Percentiles rank a stretch among this genome's conserved stretches.
Conservation (phyloP, 2,888 invertebrate genomes). For the Drosophila picticornis region DNA sequence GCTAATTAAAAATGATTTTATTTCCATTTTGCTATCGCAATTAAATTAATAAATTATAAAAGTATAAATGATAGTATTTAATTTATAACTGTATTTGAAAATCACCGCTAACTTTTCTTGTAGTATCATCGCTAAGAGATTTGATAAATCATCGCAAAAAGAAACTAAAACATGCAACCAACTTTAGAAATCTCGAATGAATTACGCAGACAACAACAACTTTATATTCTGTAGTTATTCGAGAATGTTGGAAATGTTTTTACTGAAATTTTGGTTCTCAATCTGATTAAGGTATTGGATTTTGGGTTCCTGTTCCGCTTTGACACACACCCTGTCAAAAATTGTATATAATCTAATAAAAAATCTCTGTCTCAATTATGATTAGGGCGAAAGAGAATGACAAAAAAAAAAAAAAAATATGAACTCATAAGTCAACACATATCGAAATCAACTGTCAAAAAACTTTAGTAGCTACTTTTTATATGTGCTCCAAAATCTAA, state of each 20-base stretch:
- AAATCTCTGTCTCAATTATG: constrained; percentile 65
- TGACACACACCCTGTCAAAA: neutral
- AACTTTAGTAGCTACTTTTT: constrained; percentile 60
- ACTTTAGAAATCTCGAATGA: neutral
- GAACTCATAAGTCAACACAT: constrained; percentile 3
- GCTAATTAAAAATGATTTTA: neutral
- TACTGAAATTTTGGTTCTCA: neutral
- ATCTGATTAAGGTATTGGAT: neutral
- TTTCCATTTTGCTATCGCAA: neutral
- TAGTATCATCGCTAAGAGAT: neutral
- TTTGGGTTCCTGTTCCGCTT: neutral
- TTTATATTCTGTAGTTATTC: neutral
- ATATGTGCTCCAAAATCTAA: constrained; percentile 61
- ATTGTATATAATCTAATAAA: constrained; percentile 37
- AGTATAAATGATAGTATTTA: neutral
- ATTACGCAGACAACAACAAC: neutral
- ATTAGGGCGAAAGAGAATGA: constrained; percentile 16
- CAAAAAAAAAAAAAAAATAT: neutral
- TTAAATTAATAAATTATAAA: neutral
- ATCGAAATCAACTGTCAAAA: constrained; percentile 63
- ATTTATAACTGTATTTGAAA: neutral
- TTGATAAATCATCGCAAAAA: neutral
- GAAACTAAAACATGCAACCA: neutral
- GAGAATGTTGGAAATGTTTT: neutral
- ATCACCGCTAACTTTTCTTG: neutral